Evolutionary conservation across 2,888 invertebrate species (phyloP), one percentile per base, ranked within the genome.

Genomic region (Trachelus tabidus): DNA sequence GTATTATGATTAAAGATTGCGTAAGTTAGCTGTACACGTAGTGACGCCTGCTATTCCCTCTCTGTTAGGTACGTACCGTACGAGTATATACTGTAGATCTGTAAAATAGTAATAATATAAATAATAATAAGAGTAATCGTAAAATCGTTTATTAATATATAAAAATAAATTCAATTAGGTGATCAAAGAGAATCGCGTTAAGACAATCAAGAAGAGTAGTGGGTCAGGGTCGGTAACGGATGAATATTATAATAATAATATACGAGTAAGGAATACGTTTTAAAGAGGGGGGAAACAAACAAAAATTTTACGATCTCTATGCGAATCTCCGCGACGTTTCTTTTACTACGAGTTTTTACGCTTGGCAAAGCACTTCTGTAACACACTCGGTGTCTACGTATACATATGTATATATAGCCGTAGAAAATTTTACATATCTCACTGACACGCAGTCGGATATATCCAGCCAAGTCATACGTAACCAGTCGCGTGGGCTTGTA

Each of bases 201-300:
- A 89, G 90, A 90, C 90, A 90, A 90, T 90, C 90, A 90, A 89
- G 85, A 85, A 85, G 83, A 86, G 89, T 88, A 88, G 88, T 86
- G 83, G 83, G 79, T 80, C 40, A 69, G 37, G 77, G 68, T 79
- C 75, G 68, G 76, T 81, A 31, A 78, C 69, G 68, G 78, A 68
- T 37, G n/a, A 77, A 77, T 37, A 34, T 40, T 34, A 76, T 40
- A 77, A 73, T 75, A 56, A 68, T 37, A 77, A 71, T 15, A n/a
- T 71, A 77, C 23, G 34, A 56, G 56, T 56, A 56, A 56, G 2
- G 9, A 56, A 23, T 56, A 56, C 56, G 12, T 71, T 31, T 73
- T 30, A 71, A 74, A 40, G 35, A 33, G 68, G 33, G 40, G 37
- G 11, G 9, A n/a, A n/a, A 34, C 33, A 11, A 75, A 35, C 69